Percentiles rank a stretch among this genome's conserved stretches.
These are phyloP conservation scores for Mugil cephalus DNA, from an alignment of 2,113 vertebrate species.

Conservation along the genomic window DNA sequence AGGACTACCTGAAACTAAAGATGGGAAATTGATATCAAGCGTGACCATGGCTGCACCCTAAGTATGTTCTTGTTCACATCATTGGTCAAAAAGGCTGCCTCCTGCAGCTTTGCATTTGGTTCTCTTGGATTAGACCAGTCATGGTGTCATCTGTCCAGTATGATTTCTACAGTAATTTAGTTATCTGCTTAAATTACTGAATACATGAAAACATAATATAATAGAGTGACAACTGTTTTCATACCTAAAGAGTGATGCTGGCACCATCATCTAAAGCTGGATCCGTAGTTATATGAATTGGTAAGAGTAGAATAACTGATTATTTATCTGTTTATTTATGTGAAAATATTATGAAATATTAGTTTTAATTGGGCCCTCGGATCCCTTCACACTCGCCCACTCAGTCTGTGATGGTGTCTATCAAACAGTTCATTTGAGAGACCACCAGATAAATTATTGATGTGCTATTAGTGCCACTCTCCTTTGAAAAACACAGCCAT, in stretches of 20 bases:
- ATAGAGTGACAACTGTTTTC: not conserved
- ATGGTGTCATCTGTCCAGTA: no score
- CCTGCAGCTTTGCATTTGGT: no score
- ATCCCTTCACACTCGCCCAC: slow-evolving; percentile 26
- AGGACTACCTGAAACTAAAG: no score
- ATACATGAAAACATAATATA: no score
- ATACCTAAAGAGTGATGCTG: not conserved
- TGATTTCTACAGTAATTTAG: no score
- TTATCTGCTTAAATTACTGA: no score
- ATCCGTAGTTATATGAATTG: not conserved
- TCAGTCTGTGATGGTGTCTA: slow-evolving; percentile 39
- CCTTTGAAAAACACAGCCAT: slow-evolving; percentile 61
- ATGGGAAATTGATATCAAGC: no score
- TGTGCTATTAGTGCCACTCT: slow-evolving; percentile 55
- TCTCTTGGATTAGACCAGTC: no score
- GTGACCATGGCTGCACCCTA: no score
- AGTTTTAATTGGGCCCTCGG: slow-evolving; percentile 28
- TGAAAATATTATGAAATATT: slow-evolving; percentile 25
- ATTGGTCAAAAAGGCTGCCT: no score
- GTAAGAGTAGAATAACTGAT: not conserved
- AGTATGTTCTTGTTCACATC: no score
- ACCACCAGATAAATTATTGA: slow-evolving; percentile 66
- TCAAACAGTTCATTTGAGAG: slow-evolving; percentile 49
- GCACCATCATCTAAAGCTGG: not conserved
- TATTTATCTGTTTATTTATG: slow-evolving; percentile 7